Evolutionary conservation across 2,113 vertebrate species (phyloP), one percentile per base, ranked within the genome.

Genomic region (Mesocricetus auratus): DNA sequence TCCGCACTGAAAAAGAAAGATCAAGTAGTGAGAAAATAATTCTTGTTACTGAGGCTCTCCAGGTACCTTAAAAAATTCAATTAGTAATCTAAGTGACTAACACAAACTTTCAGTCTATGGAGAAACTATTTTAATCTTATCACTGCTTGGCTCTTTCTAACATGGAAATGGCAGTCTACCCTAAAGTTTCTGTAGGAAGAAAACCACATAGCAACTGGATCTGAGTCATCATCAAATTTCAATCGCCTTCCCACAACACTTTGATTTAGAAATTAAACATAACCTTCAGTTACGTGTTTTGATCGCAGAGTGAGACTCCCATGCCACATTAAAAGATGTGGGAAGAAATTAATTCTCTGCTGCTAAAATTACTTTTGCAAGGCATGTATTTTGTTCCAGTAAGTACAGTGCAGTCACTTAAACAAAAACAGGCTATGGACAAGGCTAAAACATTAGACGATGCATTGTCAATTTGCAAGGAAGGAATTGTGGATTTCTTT

Each of bases 191-290:
- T 97, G 93, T 96, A 98, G 98, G 98, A 98, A 98, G 97, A 98
- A 98, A 98, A 96, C 95, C 97, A 97, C 86, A 75, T 90, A 98
- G 95, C 94, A 97, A 98, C 96, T 86, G 88, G 96, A 97, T 97
- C 92, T 97, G 97, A 98, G 94, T 98, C 94, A 97, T 98, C 89
- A 90, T 93, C 97, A 97, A 92, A 96, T 98, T 98, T 98, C 95
- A 98, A 98, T 98, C 97, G 98, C 98, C 98, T 98, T 98, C 97
- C 97, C 97, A 97, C 96, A 98, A 96, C 82, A 95, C 96, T 97
- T 96, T 94, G 95, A 98, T 98, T 98, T 98, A 96, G 97, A 98
- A 98, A 98, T 98, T 97, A 98, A 98, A 98, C 96, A 98, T 96
- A 98, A 98, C 97, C 95, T 98, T 98, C 97, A 98, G 97, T 98